A percentile compares a stretch with the other conserved stretches of the same genome.
These are phyloP conservation scores for Drosophila picticornis DNA, from an alignment of 2,888 invertebrate species.

Conservation along the genomic window DNA sequence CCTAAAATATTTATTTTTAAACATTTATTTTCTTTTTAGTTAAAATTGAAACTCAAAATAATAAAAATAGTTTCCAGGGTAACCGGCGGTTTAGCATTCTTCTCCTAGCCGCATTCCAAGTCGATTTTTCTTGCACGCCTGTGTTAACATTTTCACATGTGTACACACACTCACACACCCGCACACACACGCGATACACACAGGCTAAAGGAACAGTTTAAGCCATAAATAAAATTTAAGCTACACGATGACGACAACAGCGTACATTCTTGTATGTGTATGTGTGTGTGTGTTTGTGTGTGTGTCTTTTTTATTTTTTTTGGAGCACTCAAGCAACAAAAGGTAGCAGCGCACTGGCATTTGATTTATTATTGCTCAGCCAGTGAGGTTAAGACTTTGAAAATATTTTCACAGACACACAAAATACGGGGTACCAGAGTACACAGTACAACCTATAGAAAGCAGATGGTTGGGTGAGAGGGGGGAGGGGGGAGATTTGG, in stretches of 20 bases:
- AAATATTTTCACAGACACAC: constrained; percentile 77
- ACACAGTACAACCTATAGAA: constrained; percentile 9
- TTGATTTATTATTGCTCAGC: constrained; percentile 80
- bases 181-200: constrained; percentile 18
- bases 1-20: background rate
- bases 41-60: background rate
- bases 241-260: constrained; percentile 70
- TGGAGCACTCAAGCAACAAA: constrained; percentile 75
- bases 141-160: constrained; percentile 50
- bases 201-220: constrained; percentile 51
- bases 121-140: constrained; percentile 54
- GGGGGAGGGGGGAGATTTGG: background rate
- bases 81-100: background rate
- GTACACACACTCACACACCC: constrained; percentile 12
- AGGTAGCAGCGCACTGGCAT: constrained; percentile 76
- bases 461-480: background rate
- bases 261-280: constrained; percentile 23
- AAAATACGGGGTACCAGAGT: constrained; percentile 47
- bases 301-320: constrained; percentile 25
- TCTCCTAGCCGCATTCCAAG: background rate
- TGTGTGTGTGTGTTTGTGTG: constrained; percentile 16
- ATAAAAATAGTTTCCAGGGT: constrained; percentile 1
- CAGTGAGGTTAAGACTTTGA: constrained; percentile 79
- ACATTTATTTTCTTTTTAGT: background rate
- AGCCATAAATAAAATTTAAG: constrained; percentile 80